Evolutionary conservation across 2,797 vertebrate species (phyloP).

Genomic region (Austrolebias charrua): DNA sequence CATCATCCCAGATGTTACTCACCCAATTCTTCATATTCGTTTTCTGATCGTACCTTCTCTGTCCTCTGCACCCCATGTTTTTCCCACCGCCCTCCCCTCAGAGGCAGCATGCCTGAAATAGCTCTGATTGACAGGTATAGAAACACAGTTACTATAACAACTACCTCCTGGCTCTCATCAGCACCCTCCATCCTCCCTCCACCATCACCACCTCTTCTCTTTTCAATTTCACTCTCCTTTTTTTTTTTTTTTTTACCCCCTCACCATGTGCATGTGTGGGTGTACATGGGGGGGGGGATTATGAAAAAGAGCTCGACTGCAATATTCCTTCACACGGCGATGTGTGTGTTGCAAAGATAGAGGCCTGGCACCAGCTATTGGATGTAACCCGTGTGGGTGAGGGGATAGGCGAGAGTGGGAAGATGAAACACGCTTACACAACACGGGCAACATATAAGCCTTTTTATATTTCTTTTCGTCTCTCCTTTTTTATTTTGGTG

Average conservation of each 20-base stretch:
- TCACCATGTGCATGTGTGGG: constrained; percentile 63
- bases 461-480: constrained; percentile 61
- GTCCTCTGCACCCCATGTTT: not conserved
- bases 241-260: constrained; percentile 42
- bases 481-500: constrained; percentile 57
- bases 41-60: constrained; percentile 46
- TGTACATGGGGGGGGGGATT: constrained; percentile 65
- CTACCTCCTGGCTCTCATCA: constrained; percentile 72
- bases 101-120: constrained; percentile 72
- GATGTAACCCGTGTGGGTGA: constrained; percentile 74
- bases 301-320: constrained; percentile 68
- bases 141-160: constrained; percentile 79
- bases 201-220: constrained; percentile 50
- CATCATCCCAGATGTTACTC: not conserved
- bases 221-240: constrained; percentile 46
- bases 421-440: constrained; percentile 75
- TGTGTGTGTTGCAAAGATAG: constrained; percentile 68
- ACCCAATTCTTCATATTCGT: constrained; percentile 39
- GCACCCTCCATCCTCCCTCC: constrained; percentile 33
- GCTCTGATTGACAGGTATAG: constrained; percentile 75
- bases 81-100: constrained; percentile 26
- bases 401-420: constrained; percentile 67
- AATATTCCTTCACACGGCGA: constrained; percentile 69
- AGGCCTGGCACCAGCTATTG: constrained; percentile 64
- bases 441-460: constrained; percentile 66